A percentile compares a stretch with the other conserved stretches of the same genome.
Evolutionary conservation across 2,113 vertebrate species (phyloP).

Genomic region (Eptesicus fuscus): DNA sequence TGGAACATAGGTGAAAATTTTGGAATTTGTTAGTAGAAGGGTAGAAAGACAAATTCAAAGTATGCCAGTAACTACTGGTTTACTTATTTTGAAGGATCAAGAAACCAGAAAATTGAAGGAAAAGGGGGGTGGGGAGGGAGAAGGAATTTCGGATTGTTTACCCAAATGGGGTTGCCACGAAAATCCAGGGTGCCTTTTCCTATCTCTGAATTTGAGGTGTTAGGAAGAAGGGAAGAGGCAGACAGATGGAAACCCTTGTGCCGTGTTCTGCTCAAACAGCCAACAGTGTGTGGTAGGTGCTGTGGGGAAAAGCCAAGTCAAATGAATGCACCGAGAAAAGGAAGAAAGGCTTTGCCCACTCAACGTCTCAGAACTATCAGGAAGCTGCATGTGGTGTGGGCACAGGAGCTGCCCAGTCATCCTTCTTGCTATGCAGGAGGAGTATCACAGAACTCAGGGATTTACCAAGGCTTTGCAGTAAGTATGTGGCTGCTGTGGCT

Average conservation of each 20-base stretch:
- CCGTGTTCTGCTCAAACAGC: conserved; percentile 75
- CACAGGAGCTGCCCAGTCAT: conserved; percentile 13
- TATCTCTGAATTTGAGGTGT: conserved; percentile 18
- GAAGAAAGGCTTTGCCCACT: conserved; percentile 51
- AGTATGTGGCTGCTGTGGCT: conserved; percentile 76
- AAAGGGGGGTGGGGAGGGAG: neutral
- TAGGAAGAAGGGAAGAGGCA: conserved; percentile 56
- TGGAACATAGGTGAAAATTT: neutral
- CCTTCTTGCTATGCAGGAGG: conserved; percentile 43
- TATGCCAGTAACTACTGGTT: neutral
- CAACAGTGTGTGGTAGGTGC: conserved; percentile 59
- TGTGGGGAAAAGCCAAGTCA: conserved; percentile 73
- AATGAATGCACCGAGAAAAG: conserved; percentile 56
- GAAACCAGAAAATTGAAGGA: neutral
- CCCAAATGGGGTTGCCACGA: neutral
- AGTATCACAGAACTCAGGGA: conserved; percentile 64
- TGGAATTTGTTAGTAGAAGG: neutral
- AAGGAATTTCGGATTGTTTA: neutral
- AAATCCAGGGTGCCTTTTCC: neutral
- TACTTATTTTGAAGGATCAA: neutral
- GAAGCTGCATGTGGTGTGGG: conserved; percentile 52
- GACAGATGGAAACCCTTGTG: conserved; percentile 62
- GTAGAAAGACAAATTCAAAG: neutral
- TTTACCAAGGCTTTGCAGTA: conserved; percentile 77
- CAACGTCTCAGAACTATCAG: conserved; percentile 47